Conservation (phyloP, 2,113 vertebrate genomes). For the Carassius gibelio region DNA sequence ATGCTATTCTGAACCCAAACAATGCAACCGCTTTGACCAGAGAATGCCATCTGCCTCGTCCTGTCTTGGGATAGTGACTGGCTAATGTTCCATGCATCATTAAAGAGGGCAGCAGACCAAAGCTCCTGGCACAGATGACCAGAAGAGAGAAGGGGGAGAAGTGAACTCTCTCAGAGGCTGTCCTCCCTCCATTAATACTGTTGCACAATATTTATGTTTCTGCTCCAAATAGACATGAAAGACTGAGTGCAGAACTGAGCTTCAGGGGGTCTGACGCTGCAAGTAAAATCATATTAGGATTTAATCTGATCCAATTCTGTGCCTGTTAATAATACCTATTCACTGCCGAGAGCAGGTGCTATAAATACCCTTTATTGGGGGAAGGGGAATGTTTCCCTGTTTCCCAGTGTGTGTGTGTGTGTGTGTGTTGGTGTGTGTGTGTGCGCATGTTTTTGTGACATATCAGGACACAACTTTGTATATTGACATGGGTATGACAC, state of each 20-base stretch:
- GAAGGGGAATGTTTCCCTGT: background rate
- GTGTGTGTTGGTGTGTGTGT: no score
- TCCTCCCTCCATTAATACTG: background rate
- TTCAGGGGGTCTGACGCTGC: background rate
- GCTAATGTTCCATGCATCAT: conserved; percentile 47
- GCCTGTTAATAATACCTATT: conserved; percentile 17
- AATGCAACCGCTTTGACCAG: conserved; percentile 30
- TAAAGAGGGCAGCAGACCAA: conserved; percentile 46
- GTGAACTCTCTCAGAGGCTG: conserved; percentile 5
- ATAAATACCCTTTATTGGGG: conserved; percentile 21
- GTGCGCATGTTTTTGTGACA: no score
- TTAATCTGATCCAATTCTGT: conserved; percentile 27
- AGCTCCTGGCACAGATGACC: conserved; percentile 39
- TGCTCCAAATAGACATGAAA: conserved; percentile 34
- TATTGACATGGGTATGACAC: no score
- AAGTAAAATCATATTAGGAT: conserved; percentile 27
- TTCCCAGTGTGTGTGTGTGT: no score
- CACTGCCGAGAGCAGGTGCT: background rate
- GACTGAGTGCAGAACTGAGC: background rate
- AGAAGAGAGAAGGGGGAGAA: conserved; percentile 6
- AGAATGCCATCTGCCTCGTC: conserved; percentile 20
- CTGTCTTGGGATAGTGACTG: conserved; percentile 40
- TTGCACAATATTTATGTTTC: conserved; percentile 30
- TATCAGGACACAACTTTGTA: no score
- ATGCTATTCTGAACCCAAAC: conserved; percentile 39